Evolutionary conservation across 2,888 invertebrate species (phyloP), one percentile per base, ranked within the genome.

Genomic region (Acanthacorydalis orientalis): DNA sequence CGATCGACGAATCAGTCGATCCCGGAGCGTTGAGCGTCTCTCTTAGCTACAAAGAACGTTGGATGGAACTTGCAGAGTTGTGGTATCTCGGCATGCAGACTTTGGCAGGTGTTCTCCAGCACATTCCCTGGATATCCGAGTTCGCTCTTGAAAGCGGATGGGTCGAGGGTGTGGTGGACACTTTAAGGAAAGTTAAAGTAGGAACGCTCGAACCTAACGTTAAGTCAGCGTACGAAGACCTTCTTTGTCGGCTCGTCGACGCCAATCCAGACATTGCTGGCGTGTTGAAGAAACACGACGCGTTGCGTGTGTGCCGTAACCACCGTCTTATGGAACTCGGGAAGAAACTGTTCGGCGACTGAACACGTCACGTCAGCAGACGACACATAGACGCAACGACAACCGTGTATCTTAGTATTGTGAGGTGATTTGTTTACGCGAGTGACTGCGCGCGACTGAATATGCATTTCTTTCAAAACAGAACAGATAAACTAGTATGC

Each of bases 11-110:
- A 60, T 83, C 86, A 11, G 85, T 82, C 61, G 86, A 89, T 60
- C 83, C 84, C 1, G 78, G 76, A 9, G 82, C 83, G 46, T 67
- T 92, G 50, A 87, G 89, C 2, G 86, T 91, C 0, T 77, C 89
- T 1, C 83, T 88, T 70, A 70, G 79, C 2, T 92, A 92, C 64
- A 88, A 89, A 59, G 83, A 85, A 60, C 74, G 80, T 57, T 92
- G 92, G 92, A 79, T 80, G 69, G 90, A 91, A 62, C 74, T 92
- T 50, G 84, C 83, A 61, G 92, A 92, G 59, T 68, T 92, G 11
- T 92, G 92, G 92, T 92, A 90, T 64, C 70, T 92, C 51, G 91
- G 91, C 16, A 89, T 92, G 88, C 91, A 91, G 63, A 90, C 91
- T 1, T 82, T 92, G 74, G 80, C 87, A 58, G 78, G 81, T 33